These are phyloP conservation scores for Eudasyphora cyanicolor DNA, from an alignment of 2,888 invertebrate species.

Conservation along the genomic window DNA sequence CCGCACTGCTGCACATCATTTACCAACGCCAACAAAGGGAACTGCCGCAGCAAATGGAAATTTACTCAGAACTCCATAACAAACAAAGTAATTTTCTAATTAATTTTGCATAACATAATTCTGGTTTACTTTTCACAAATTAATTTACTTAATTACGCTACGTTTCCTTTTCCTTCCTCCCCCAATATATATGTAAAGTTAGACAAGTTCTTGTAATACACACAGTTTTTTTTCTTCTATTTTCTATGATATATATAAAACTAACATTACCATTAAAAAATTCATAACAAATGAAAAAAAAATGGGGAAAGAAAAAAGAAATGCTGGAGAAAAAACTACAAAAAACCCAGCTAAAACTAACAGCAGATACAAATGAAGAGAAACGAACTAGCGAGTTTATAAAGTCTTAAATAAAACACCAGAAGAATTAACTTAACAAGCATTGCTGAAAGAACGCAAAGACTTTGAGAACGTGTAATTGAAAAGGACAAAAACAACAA, in stretches of 20 bases:
- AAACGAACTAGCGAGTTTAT: constrained; percentile 16
- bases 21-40: background rate
- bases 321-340: background rate
- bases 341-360: too few relatives aligned
- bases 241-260: background rate
- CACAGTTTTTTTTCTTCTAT: background rate
- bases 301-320: background rate
- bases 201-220: background rate
- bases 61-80: background rate
- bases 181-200: too few relatives aligned
- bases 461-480: constrained; percentile 26
- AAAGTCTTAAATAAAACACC: constrained; percentile 32
- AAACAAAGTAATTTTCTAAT: background rate
- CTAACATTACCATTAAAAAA: background rate
- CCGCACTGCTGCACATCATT: background rate
- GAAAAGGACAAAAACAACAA: constrained; percentile 10
- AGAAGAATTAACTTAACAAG: constrained; percentile 30
- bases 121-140: constrained; percentile 11
- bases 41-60: background rate
- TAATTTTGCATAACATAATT: background rate
- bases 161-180: too few relatives aligned
- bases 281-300: background rate
- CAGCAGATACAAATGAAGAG: background rate
- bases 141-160: constrained; percentile 7
- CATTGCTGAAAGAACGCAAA: constrained; percentile 17